Base-by-base conservation (phyloP, 2,888 invertebrate genomes). In the Onchidella celtica region DNA sequence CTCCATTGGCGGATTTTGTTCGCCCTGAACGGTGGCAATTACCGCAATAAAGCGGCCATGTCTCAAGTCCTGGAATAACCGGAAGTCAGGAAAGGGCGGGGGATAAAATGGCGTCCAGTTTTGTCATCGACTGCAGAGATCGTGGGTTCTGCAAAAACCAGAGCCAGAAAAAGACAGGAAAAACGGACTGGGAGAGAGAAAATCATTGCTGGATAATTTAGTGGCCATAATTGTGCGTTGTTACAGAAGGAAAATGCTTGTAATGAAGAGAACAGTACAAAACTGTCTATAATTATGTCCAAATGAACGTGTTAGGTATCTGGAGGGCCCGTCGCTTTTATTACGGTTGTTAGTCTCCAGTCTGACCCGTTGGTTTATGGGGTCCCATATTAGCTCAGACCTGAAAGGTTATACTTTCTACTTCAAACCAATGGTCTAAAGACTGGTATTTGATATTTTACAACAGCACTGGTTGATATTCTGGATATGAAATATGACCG, bases 51-150 rank as follows among this genome's bases (percentile, higher is more conserved):
- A n/a, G n/a, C n/a, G n/a, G n/a, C n/a, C n/a, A n/a, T n/a, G n/a
- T n/a, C n/a, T n/a, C n/a, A n/a, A n/a, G n/a, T n/a, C n/a, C n/a
- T n/a, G n/a, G 40, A 68, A 40, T 24, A 68, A 36, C 68, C 3
- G 68, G 68, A 68, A 40, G 27, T 68, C 68, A 40, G 38, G 40
- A 40, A 34, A 68, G 68, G 68, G 40, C 68, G 68, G 36, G n/a
- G n/a, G 34, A 68, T 40, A 38, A 68, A 40, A 68, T 40, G 68
- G 68, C 27, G 11, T 40, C 24, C 17, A 40, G 24, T 14, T 40
- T 68, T 21, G 34, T 24, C 68, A 9, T 24, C 21, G 38, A 1
- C 4, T 32, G n/a, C 40, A 4, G 36, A n/a, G 11, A 6, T 47
- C 47, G 17, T 47, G 17, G 11, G 17, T 17, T 47, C 17, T 47